A percentile compares a stretch with the other conserved stretches of the same genome.
Evolutionary conservation across 2,113 vertebrate genomes (phyloP).

Genomic region (Melanerpes aurifrons): DNA sequence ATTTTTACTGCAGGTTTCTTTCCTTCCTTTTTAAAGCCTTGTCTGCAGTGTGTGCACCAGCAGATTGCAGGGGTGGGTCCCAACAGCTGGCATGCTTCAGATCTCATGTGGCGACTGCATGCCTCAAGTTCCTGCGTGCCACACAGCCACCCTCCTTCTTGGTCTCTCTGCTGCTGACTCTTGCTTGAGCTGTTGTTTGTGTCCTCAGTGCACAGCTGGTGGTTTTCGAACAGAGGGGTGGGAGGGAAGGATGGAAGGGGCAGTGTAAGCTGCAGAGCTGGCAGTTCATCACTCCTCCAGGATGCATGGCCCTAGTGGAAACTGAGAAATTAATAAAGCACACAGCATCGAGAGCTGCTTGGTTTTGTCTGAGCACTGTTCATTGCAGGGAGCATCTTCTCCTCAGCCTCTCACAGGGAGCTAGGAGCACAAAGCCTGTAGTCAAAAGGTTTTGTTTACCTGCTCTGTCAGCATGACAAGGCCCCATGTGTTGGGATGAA

Average conservation of each 20-base stretch:
- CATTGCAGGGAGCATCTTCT: neutral
- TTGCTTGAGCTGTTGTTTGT: neutral
- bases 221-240: constrained; percentile 32
- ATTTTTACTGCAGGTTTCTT: neutral
- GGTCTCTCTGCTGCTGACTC: neutral
- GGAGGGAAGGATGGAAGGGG: constrained; percentile 46
- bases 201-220: constrained; percentile 21
- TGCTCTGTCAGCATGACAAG: neutral
- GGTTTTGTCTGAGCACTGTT: neutral
- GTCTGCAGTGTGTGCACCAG: neutral
- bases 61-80: constrained; percentile 70
- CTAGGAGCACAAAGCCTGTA: neutral
- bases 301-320: neutral
- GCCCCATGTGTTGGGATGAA: neutral
- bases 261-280: neutral
- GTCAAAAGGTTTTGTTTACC: neutral
- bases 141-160: constrained; percentile 2
- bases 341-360: neutral
- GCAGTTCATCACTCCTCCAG: constrained; percentile 28
- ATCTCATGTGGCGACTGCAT: constrained; percentile 34
- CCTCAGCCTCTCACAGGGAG: neutral
- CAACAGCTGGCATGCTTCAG: constrained; percentile 48
- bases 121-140: neutral
- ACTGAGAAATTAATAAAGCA: constrained; percentile 4
- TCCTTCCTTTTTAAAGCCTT: neutral